These are phyloP conservation scores for Plotosus lineatus DNA, from an alignment of 2,113 vertebrate genomes.

Conservation along the genomic window DNA sequence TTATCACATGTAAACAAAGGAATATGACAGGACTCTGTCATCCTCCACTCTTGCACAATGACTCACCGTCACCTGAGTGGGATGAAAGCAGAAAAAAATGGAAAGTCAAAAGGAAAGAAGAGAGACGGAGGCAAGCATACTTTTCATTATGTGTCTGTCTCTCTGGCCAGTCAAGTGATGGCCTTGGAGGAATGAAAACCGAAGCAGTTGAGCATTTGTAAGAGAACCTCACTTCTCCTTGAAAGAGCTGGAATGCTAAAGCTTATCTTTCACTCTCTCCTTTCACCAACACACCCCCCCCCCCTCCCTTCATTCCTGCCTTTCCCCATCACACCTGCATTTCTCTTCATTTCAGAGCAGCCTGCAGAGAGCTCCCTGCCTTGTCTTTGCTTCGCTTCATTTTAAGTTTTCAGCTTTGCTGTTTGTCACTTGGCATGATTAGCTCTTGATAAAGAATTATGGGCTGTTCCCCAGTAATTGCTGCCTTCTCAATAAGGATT, in stretches of 20 bases:
- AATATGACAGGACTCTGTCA: conserved; percentile 32
- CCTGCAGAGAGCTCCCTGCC: not conserved
- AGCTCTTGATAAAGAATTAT: conserved; percentile 47
- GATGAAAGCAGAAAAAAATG: not conserved
- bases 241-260: conserved; percentile 53
- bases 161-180: conserved; percentile 56
- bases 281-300: no score
- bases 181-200: conserved; percentile 62
- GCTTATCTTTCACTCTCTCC: conserved; percentile 25
- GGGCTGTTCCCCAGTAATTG: conserved; percentile 56
- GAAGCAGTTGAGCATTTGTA: conserved; percentile 59
- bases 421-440: conserved; percentile 42
- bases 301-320: conserved; percentile 24
- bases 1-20: conserved; percentile 36
- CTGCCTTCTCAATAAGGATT: conserved; percentile 45
- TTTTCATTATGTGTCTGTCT: conserved; percentile 44
- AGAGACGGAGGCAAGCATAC: conserved; percentile 7
- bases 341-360: conserved; percentile 20
- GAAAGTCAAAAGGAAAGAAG: not conserved
- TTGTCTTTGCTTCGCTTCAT: conserved; percentile 31
- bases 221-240: conserved; percentile 54
- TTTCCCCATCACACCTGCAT: conserved; percentile 29
- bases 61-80: conserved; percentile 61
- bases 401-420: conserved; percentile 30
- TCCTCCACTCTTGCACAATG: not conserved